Conservation (phyloP, 2,113 vertebrate genomes). For the Pluvialis apricaria region DNA sequence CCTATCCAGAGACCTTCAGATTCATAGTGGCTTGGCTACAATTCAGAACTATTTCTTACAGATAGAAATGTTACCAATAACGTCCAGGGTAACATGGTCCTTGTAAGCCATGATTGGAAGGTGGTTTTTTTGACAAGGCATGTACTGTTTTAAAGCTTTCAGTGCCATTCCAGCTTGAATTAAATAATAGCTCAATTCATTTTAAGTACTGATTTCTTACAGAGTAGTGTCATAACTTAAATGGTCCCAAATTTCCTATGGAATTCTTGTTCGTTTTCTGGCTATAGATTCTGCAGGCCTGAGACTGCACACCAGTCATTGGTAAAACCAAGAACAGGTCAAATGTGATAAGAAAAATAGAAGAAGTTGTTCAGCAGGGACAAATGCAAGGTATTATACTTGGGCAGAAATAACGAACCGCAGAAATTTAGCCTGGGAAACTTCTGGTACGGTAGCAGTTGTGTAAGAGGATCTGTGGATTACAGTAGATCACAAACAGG, state of each 20-base stretch:
- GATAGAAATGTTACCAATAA: neutral
- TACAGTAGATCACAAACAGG: neutral
- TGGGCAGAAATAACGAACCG: neutral
- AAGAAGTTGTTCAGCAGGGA: neutral
- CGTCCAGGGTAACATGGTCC: neutral
- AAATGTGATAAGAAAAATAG: neutral
- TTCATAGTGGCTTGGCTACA: neutral
- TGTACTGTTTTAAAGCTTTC: neutral
- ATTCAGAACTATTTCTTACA: neutral
- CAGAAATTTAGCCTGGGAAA: neutral
- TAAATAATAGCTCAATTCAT: neutral
- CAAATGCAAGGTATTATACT: neutral
- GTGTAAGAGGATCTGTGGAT: neutral
- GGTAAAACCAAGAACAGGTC: neutral
- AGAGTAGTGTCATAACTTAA: neutral
- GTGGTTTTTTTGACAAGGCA: neutral
- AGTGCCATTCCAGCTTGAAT: neutral
- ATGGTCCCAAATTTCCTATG: neutral
- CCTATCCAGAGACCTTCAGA: neutral
- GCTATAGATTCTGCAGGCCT: neutral
- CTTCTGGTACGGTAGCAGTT: neutral
- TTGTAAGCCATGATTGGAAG: neutral
- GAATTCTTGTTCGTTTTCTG: neutral
- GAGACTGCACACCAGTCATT: neutral
- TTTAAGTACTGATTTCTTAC: neutral